Evolutionary conservation across 2,113 vertebrate species (phyloP).

Genomic region (Azemiops feae): DNA sequence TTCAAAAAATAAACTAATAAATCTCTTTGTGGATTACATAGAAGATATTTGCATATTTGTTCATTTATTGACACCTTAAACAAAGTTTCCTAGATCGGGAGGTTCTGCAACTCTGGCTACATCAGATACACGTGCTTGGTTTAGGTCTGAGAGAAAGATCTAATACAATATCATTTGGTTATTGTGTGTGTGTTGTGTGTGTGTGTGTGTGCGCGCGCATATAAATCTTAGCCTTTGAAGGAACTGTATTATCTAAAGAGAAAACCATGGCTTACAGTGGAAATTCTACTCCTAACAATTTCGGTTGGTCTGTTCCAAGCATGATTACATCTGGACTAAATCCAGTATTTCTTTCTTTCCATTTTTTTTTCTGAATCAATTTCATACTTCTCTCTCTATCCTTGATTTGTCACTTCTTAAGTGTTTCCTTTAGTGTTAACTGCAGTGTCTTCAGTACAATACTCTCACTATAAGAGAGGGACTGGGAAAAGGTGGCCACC

Average conservation of each 20-base stretch:
- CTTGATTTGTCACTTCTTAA: background rate
- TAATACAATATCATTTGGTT: slow-evolving; percentile 51
- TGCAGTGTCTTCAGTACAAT: slow-evolving; percentile 6
- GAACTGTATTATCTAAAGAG: slow-evolving; percentile 31
- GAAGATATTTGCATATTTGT: slow-evolving; percentile 17
- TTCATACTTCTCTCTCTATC: slow-evolving; percentile 6
- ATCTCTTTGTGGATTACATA: slow-evolving; percentile 16
- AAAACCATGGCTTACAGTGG: slow-evolving; percentile 7
- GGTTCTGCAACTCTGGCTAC: background rate
- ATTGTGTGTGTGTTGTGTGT: background rate
- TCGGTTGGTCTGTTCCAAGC: background rate
- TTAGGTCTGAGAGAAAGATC: background rate
- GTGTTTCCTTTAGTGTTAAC: background rate
- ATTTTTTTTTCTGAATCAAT: slow-evolving; percentile 22
- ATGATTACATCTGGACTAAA: background rate
- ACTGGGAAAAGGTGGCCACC: background rate
- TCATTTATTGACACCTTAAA: slow-evolving; percentile 31
- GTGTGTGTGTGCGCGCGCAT: background rate
- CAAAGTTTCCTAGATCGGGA: background rate
- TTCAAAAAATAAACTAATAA: slow-evolving; percentile 11
- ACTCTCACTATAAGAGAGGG: background rate
- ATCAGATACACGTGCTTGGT: slow-evolving; percentile 40
- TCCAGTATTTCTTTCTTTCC: slow-evolving; percentile 31
- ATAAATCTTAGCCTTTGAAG: slow-evolving; percentile 23
- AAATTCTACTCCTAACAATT: background rate